Conservation (phyloP, 2,113 vertebrate genomes). For the Grammomys surdaster region DNA sequence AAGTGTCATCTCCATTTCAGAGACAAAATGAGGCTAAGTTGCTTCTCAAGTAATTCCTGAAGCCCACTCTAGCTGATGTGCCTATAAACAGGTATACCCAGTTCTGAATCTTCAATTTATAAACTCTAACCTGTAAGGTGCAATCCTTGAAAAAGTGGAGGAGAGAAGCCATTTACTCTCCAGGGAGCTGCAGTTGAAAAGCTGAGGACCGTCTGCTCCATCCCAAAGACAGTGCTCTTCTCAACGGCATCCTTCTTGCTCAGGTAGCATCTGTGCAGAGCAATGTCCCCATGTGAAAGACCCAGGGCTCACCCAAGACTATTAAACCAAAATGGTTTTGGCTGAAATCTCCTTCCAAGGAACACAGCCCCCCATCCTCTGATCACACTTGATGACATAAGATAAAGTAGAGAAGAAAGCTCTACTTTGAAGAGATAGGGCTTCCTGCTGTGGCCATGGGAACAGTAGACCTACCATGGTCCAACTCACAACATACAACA, state of each 20-base stretch:
- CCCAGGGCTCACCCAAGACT: not conserved
- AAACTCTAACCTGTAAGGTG: not conserved
- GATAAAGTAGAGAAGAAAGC: conserved; percentile 76
- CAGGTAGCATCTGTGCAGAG: not conserved
- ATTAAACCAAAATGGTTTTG: conserved; percentile 62
- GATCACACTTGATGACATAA: conserved; percentile 69
- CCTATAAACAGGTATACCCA: not conserved
- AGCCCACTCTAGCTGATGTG: not conserved
- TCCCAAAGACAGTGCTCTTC: conserved; percentile 29
- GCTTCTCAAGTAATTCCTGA: not conserved
- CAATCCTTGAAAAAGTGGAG: not conserved
- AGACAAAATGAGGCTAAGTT: not conserved
- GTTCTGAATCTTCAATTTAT: not conserved
- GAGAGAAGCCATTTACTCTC: conserved; percentile 4
- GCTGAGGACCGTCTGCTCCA: not conserved
- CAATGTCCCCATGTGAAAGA: not conserved
- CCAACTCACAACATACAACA: conserved; percentile 71
- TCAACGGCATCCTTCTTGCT: conserved; percentile 10
- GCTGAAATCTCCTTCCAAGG: conserved; percentile 63
- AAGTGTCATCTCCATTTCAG: not conserved
- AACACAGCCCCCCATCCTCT: conserved; percentile 57
- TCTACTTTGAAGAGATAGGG: conserved; percentile 66
- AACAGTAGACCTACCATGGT: conserved; percentile 55
- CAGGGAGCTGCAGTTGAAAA: not conserved
- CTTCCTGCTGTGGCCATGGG: conserved; percentile 57